Conservation (phyloP, 2,888 invertebrate species). For the Papilio protenor region DNA sequence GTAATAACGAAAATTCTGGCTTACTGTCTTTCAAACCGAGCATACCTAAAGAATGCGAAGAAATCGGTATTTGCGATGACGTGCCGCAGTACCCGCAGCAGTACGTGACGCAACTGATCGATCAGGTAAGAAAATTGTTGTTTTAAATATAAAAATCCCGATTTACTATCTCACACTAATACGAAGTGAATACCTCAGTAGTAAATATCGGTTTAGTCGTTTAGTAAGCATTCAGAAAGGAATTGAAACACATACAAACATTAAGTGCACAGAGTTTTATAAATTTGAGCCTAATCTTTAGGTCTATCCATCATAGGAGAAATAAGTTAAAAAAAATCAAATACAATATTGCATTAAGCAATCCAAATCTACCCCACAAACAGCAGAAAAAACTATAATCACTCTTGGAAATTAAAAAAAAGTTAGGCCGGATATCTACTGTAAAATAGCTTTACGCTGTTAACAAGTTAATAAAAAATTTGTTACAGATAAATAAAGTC, state of each 20-base stretch:
- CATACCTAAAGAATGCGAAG: slow-evolving; percentile 58
- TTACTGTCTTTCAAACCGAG: slow-evolving; percentile 24
- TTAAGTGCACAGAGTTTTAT: no score
- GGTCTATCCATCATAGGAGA: no score
- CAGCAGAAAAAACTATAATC: no score
- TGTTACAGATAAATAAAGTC: slow-evolving; percentile 23
- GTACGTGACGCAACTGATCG: slow-evolving; percentile 54
- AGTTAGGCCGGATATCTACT: no score
- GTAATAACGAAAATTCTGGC: neutral
- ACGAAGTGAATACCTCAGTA: neutral
- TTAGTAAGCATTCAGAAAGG: neutral
- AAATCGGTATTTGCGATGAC: slow-evolving; percentile 62
- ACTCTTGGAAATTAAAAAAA: no score
- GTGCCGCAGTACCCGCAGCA: slow-evolving; percentile 66
- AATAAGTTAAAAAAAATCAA: no score
- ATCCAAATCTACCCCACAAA: no score
- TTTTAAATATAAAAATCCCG: neutral
- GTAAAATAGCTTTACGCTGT: neutral
- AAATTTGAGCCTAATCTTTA: no score
- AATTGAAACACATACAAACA: neutral
- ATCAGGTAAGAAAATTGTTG: slow-evolving; percentile 51
- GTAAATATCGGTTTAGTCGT: neutral
- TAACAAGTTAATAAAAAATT: neutral
- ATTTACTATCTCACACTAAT: neutral
- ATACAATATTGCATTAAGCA: no score